Conservation (phyloP, 1,140 invertebrate species). For the Drosophila nigrodunni region DNA sequence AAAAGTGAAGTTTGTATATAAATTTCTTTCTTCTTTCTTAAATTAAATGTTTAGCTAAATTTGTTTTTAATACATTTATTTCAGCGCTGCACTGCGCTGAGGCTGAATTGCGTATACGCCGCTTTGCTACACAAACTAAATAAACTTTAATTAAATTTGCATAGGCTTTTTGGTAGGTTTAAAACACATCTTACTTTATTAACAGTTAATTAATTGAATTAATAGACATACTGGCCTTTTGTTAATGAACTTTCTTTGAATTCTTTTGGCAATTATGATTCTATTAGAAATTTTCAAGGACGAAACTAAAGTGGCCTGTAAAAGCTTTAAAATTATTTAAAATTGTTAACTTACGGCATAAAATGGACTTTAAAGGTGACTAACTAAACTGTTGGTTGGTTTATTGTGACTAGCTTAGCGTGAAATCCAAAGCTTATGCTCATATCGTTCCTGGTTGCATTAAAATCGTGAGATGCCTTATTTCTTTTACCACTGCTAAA, state of each 20-base stretch:
- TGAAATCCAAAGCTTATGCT: background rate
- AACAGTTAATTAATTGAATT: background rate
- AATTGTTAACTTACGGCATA: background rate
- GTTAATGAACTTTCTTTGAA: background rate
- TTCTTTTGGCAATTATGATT: background rate
- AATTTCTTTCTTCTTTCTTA: no score
- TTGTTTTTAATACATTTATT: no score
- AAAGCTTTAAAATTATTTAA: background rate
- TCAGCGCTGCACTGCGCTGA: no score
- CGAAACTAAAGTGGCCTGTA: background rate
- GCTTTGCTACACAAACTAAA: no score
- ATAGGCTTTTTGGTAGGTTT: no score
- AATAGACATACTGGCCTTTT: background rate
- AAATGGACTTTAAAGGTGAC: background rate
- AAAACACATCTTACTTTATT: background rate
- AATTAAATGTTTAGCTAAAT: no score
- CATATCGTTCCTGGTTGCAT: background rate
- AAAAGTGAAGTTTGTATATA: no score
- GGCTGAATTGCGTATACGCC: no score
- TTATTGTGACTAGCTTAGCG: background rate
- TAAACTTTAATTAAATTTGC: no score
- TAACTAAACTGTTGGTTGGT: background rate
- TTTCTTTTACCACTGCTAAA: conserved; percentile 5
- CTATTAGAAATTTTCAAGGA: background rate
- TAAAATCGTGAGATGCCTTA: conserved; percentile 8